These are phyloP conservation scores for Meriones psammophilus DNA, from an alignment of 2,797 vertebrate species.

Conservation along the genomic window DNA sequence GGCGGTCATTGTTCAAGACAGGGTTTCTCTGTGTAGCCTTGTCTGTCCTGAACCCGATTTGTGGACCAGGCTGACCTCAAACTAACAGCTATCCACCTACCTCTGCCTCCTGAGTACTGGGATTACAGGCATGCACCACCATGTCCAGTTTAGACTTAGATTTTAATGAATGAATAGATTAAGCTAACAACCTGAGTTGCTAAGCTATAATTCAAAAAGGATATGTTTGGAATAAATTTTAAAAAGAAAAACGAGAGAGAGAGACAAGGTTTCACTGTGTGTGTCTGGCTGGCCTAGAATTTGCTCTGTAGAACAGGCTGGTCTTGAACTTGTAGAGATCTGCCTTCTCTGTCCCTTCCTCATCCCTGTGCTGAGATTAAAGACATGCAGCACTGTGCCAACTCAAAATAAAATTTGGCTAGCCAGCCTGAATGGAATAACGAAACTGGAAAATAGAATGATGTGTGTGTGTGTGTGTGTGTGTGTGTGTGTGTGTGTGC, in stretches of 20 bases:
- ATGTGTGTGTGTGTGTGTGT: neutral
- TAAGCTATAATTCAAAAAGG: constrained; percentile 21
- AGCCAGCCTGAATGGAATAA: constrained; percentile 19
- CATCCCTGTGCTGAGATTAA: neutral
- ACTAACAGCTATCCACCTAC: too few relatives aligned
- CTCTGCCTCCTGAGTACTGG: too few relatives aligned
- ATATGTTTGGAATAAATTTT: neutral
- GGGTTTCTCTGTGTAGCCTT: too few relatives aligned
- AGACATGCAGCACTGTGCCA: neutral
- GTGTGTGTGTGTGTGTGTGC: neutral
- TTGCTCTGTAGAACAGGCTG: neutral
- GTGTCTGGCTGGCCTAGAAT: neutral
- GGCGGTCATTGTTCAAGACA: too few relatives aligned
- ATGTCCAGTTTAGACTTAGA: too few relatives aligned
- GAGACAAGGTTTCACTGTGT: neutral
- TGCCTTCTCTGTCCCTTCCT: neutral
- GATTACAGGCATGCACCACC: too few relatives aligned
- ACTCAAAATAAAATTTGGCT: constrained; percentile 8
- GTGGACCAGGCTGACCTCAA: too few relatives aligned
- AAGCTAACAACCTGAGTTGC: constrained; percentile 26
- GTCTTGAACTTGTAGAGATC: neutral
- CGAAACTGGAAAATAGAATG: constrained; percentile 18
- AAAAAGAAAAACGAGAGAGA: too few relatives aligned
- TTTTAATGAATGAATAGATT: neutral
- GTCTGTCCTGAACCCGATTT: too few relatives aligned